These are phyloP conservation scores for Tiliacea aurago DNA, from an alignment of 2,888 invertebrate genomes.

Conservation along the genomic window DNA sequence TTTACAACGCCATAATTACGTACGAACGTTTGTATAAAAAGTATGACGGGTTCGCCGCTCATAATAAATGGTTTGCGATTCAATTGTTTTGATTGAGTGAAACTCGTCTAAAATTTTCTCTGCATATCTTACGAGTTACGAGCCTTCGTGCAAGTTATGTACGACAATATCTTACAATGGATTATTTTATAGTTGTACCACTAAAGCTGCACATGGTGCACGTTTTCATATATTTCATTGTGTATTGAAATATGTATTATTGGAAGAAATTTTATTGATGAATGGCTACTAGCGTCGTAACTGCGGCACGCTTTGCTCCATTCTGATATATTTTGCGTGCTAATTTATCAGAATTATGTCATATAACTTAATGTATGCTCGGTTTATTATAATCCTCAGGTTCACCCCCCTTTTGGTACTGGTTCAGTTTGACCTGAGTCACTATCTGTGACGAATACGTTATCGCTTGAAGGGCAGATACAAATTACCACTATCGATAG, in stretches of 20 bases:
- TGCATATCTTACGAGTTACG: not conserved
- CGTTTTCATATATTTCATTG: slow-evolving; percentile 10
- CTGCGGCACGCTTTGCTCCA: not conserved
- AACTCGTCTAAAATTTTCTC: slow-evolving; percentile 14
- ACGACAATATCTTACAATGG: slow-evolving; percentile 12
- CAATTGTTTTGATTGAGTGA: no score
- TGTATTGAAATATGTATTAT: not conserved
- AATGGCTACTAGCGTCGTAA: not conserved
- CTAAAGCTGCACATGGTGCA: not conserved
- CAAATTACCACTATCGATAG: slow-evolving; percentile 7
- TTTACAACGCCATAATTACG: no score
- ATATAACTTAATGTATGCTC: not conserved
- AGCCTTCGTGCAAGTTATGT: not conserved
- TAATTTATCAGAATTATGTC: not conserved
- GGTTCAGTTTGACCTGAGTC: slow-evolving; percentile 9
- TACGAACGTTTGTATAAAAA: no score
- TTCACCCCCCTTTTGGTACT: not conserved
- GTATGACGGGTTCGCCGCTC: no score
- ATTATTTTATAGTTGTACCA: not conserved
- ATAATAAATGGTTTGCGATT: no score
- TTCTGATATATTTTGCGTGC: not conserved
- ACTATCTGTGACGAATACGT: slow-evolving; percentile 14
- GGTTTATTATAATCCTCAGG: not conserved
- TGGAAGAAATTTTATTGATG: not conserved
- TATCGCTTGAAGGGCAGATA: slow-evolving; percentile 22